Evolutionary conservation across 2,888 invertebrate genomes (phyloP).

Genomic region (Trileptium ribeirensis): DNA sequence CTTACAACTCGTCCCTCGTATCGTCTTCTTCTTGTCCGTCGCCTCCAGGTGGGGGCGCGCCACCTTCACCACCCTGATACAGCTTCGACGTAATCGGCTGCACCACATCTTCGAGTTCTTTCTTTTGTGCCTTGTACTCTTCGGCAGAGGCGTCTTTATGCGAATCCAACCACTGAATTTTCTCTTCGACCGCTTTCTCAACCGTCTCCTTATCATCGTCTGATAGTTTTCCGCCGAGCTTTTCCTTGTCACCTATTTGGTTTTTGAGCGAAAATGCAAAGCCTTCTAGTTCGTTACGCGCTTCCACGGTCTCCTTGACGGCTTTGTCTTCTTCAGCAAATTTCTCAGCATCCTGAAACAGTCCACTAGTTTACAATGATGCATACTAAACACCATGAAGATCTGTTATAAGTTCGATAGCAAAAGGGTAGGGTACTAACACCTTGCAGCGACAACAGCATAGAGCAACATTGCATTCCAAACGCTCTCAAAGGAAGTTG

Average conservation of each 20-base stretch:
- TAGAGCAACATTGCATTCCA: neutral
- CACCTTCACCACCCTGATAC: slow-evolving; percentile 66
- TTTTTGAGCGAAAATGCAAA: slow-evolving; percentile 94
- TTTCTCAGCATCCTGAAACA: slow-evolving; percentile 78
- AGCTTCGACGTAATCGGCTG: slow-evolving; percentile 92
- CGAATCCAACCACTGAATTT: slow-evolving; percentile 92
- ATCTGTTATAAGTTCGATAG: too few species aligned
- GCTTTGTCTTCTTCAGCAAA: slow-evolving; percentile 98
- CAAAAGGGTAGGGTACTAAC: too few species aligned
- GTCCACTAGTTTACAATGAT: too few species aligned
- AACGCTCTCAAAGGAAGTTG: too few species aligned
- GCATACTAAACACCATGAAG: too few species aligned
- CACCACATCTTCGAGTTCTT: slow-evolving; percentile 81
- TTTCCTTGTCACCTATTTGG: slow-evolving; percentile 87
- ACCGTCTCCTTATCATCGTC: slow-evolving; percentile 65
- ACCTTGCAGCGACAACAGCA: neutral
- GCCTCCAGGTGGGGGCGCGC: slow-evolving; percentile 60
- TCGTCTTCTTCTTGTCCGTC: slow-evolving; percentile 63
- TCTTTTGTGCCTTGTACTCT: slow-evolving; percentile 84
- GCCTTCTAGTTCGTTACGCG: slow-evolving; percentile 88
- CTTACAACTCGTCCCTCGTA: slow-evolving; percentile 22
- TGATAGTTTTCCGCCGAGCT: slow-evolving; percentile 68
- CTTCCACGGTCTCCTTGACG: slow-evolving; percentile 56
- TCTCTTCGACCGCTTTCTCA: slow-evolving; percentile 80
- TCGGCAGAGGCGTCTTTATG: slow-evolving; percentile 85